A percentile compares a stretch with the other conserved stretches of the same genome.
phyloP scores from a whole-genome alignment of 2,113 vertebrate species.

The Oreochromis niloticus region DNA sequence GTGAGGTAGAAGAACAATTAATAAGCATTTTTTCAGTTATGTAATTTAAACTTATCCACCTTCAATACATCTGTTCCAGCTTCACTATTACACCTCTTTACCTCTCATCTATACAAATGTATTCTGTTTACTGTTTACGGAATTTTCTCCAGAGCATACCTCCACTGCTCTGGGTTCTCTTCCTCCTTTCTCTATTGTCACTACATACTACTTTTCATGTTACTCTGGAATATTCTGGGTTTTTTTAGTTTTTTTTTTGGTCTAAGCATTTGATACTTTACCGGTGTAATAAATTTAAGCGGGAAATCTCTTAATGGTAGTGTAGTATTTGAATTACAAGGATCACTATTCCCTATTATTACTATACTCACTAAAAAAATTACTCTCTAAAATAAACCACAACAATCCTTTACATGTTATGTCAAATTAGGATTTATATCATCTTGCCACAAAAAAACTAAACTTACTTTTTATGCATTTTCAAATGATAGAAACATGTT shows the following conservation, averaged over 20 bases:
- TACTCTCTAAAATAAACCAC: neutral
- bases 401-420: neutral
- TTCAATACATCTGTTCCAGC: neutral
- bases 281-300: neutral
- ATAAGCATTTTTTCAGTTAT: neutral
- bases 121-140: neutral
- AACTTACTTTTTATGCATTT: neutral
- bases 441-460: neutral
- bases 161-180: neutral
- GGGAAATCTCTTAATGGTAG: neutral
- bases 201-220: neutral
- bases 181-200: fast-evolving
- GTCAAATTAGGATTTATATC: neutral
- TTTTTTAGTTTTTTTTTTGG: neutral
- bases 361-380: neutral
- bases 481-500: neutral
- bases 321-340: neutral
- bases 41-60: neutral
- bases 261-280: neutral
- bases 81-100: neutral
- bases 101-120: neutral
- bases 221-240: fast-evolving
- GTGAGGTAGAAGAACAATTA: neutral
- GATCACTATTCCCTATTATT: neutral
- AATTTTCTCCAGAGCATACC: neutral